Evolutionary conservation across 2,113 vertebrate species (phyloP), one percentile per base, ranked within the genome.

Genomic region (Esox niger): DNA sequence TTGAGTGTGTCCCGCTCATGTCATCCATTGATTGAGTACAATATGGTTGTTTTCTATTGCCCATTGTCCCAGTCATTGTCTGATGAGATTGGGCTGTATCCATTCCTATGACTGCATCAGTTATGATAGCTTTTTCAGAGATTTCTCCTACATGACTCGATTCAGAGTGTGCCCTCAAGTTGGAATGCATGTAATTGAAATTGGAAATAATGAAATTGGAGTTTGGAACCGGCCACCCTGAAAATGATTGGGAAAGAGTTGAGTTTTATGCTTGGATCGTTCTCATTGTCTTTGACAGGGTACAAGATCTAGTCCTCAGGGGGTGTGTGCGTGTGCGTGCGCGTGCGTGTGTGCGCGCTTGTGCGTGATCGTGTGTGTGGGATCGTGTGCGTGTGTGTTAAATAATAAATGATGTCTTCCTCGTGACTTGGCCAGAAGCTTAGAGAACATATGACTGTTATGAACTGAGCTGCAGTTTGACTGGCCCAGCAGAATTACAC

Each of bases 341-440:
- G 29, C 17, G 56, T 7, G 29, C 9, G 56, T 2, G 26, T 17
- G 56, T 2, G 56, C n/a, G n/a, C n/a, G n/a, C n/a, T n/a, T 7
- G 74, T 64, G 71, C 25, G 35, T 52, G 58, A 43, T 57, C 57
- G 30, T 26, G 32, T 57, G 31, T 56, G 52, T 30, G 64, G 3
- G 29, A 17, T 26, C 2, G 29, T 17, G 56, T 2, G 26, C 6
- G 56, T 2, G 56, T n/a, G 23, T 74, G 26, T 59, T 33, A 65
- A 35, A 71, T 26, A 74, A 43, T 43, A 77, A 84, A 69, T 78
- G 83, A 78, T 82, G 74, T 79, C 80, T 73, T 82, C 73, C 88
- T 88, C 84, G 86, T 91, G 88, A 89, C 86, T 85, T 75, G 66
- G 54, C 30, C 33, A 62, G 82, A 80, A 76, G 80, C 87, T 88